Percentiles rank a stretch among this genome's conserved stretches.
phyloP scores from a whole-genome alignment of 2,888 invertebrate genomes.

The Thecocarcelia acutangulata region DNA sequence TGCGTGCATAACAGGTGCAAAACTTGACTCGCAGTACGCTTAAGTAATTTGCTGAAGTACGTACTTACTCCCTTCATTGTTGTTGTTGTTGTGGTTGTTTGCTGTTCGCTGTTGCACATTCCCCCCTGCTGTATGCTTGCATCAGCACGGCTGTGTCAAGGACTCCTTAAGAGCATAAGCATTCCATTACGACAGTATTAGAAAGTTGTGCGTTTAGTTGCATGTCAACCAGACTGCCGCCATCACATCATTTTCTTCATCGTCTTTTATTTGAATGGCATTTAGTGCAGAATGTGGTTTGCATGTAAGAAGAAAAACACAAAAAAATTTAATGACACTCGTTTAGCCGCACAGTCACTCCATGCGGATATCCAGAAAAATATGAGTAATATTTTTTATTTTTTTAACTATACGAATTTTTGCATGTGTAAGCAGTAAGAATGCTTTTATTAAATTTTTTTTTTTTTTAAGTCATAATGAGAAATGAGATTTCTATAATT shows the following conservation, averaged over 20 bases:
- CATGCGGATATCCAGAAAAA: too few species aligned
- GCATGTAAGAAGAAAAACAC: background rate
- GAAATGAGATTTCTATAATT: too few species aligned
- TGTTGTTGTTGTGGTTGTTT: conserved; percentile 4
- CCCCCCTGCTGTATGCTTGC: conserved; percentile 35
- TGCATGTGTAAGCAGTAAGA: too few species aligned
- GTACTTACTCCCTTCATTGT: conserved; percentile 24
- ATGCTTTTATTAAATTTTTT: too few species aligned
- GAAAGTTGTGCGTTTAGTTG: conserved; percentile 11
- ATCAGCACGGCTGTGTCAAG: conserved; percentile 52
- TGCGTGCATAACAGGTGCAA: conserved; percentile 47
- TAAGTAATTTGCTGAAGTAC: conserved; percentile 37
- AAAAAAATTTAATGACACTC: conserved; percentile 22
- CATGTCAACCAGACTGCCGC: conserved; percentile 23
- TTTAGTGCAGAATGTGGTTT: conserved; percentile 46
- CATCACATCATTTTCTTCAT: conserved; percentile 22
- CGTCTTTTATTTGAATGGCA: conserved; percentile 39
- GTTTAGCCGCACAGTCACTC: conserved; percentile 18
- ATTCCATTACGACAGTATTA: conserved; percentile 41
- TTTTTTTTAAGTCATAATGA: too few species aligned
- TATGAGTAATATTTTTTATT: too few species aligned
- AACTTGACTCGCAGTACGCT: conserved; percentile 12
- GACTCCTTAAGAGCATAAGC: conserved; percentile 49
- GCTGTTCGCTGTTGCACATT: too few species aligned
- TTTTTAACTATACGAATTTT: too few species aligned